Base-by-base conservation (phyloP, 2,797 vertebrate species). In the Pseudomugil tenellus region DNA sequence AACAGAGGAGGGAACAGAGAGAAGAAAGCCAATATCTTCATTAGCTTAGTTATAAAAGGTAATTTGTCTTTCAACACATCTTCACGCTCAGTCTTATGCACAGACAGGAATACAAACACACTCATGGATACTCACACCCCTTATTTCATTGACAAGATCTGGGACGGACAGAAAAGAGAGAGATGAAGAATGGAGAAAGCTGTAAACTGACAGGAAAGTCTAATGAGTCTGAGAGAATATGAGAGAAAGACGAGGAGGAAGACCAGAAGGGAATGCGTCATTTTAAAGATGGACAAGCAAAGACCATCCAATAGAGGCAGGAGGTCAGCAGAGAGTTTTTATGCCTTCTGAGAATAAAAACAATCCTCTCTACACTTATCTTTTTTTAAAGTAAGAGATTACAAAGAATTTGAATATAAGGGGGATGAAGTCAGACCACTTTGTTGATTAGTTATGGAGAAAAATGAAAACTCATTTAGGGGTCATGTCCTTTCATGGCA, bases 1-100 rank as follows among this genome's bases (percentile, higher is more conserved):
- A 80, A 77, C 60, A 76, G 74, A 71, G 57, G 62, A 68, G 56
- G 78, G 54, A 39, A 53, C 31, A 58, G 55, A 43, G 61, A 79
- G 54, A 74, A 80, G 61, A 85, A 84, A 83, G 74, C 58, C 66
- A 86, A 89, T 79, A 83, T 84, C 84, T 87, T 88, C 86, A 89
- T 90, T 87, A 91, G 81, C 74, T 81, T 79, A 82, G 76, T 79
- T 74, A 84, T 69, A 77, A 87, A 87, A 84, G 55, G 72, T 73
- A 51, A 90, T 89, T 83, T 89, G 80, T 90, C 74, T 89, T 83
- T 73, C 55, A 46, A 29, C 67, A 70, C 63, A 69, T 65, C 53
- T 54, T 43, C 54, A 13, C 52, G 61, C 43, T 63, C 54, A 49
- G 59, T 71, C 74, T 67, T n/a, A 43, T 68, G 35, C 60, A 29